Evolutionary conservation across 2,888 invertebrate genomes (phyloP).

Genomic region (Campaea margaritaria): DNA sequence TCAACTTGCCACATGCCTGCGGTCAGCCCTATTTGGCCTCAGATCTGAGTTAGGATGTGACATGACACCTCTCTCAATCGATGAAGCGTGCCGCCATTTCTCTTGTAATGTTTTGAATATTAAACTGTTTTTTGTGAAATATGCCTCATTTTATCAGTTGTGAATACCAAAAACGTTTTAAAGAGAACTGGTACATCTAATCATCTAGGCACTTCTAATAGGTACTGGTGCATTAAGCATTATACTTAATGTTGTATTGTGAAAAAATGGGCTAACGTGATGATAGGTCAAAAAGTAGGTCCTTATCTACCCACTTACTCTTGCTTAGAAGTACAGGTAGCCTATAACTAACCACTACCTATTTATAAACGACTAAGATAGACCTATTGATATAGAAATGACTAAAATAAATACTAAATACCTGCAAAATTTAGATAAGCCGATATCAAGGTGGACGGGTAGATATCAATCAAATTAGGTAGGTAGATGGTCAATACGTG

Average conservation of each 20-base stretch:
- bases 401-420: no score
- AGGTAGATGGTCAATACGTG: constrained; percentile 1
- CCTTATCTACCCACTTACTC: no score
- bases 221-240: no score
- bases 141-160: constrained; percentile 7
- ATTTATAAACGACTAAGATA: no score
- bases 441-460: no score
- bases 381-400: no score
- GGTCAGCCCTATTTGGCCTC: constrained; percentile 62
- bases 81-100: constrained; percentile 61
- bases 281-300: no score
- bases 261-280: no score
- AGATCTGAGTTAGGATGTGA: constrained; percentile 59
- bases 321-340: no score
- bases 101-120: constrained; percentile 49
- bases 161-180: neutral
- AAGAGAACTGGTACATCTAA: neutral
- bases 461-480: neutral
- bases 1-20: constrained; percentile 46
- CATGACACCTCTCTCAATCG: constrained; percentile 66
- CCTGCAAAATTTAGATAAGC: no score
- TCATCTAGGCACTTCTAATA: neutral
- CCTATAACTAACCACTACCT: no score
- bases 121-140: constrained; percentile 38
- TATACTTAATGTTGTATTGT: no score